Percentiles rank a stretch among this genome's conserved stretches.
Evolutionary conservation across 2,797 vertebrate genomes (phyloP).

Genomic region (Podargus strigoides): DNA sequence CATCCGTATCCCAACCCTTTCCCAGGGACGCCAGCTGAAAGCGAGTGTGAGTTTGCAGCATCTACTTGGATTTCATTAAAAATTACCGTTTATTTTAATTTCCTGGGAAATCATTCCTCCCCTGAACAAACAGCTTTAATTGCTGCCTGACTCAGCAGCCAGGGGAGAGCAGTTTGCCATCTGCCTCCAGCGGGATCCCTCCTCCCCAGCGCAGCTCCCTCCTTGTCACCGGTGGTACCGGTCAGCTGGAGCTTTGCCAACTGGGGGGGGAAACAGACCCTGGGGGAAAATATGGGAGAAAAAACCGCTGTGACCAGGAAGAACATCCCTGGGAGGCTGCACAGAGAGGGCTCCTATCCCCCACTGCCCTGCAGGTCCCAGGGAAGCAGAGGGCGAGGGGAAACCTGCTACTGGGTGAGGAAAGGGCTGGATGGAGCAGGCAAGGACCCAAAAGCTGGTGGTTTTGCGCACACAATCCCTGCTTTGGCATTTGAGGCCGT

Average conservation of each 20-base stretch:
- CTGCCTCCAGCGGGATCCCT: not conserved
- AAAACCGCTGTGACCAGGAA: not conserved
- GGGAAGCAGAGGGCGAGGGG: not conserved
- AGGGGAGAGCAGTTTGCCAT: no score
- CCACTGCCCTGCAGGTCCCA: not conserved
- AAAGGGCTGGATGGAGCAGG: not conserved
- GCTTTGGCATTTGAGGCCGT: rapidly evolving
- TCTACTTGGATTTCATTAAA: not conserved
- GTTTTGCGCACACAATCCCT: not conserved
- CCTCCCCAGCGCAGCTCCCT: not conserved
- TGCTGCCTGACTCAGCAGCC: not conserved
- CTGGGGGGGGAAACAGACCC: rapidly evolving
- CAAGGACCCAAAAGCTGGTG: not conserved
- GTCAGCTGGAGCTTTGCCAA: not conserved
- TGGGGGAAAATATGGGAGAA: rapidly evolving
- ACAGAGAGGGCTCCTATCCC: not conserved
- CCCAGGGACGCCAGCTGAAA: rapidly evolving
- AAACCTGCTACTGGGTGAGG: not conserved
- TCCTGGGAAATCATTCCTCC: not conserved
- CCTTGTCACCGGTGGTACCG: rapidly evolving
- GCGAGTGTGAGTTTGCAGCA: not conserved
- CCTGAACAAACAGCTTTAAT: not conserved
- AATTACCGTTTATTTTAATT: not conserved
- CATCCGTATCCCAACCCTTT: not conserved
- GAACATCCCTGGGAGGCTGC: rapidly evolving